Base-by-base conservation (phyloP, 2,113 vertebrate species). In the Paralichthys olivaceus region DNA sequence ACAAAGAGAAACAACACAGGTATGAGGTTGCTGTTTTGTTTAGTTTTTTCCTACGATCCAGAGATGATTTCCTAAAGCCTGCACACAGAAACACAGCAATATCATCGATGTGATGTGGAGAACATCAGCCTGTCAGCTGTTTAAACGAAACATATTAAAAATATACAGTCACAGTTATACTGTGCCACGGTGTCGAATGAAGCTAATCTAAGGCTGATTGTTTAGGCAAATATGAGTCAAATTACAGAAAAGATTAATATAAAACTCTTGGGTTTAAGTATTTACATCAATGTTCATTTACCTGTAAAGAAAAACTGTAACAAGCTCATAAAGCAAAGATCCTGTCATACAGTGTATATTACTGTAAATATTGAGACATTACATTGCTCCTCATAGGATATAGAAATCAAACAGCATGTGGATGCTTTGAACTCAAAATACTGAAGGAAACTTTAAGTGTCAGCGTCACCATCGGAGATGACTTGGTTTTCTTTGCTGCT, bases 381-480 rank as follows among this genome's bases (percentile, higher is more conserved):
- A 43, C 28, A 43, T 43, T 43, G 40, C 40, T 43, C 32, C 32
- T 40, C 37, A 40, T 40, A 40, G 37, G 37, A 40, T 40, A 40
- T 13, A 40, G 5, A 19, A 17, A 47, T 15, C 43, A 47, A 19
- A 19, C 15, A 47, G 43, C 5, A 15, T 47, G 43, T 17, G 17
- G 43, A 19, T 43, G 14, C 13, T 19, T 47, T 47, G 15, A 47
- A 19, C 43, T 47, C 17, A 47, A 5, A 47, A 47, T 17, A 47
- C 43, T 22, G 23, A 40, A 40, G 12, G 37, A 40, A 40, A 40
- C 12, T 13, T 3, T 0, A 13, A 45, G 15, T 56, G 56, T 22
- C 25, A 47, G 45, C 25, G 56, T 80, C 77, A 47, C 70, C n/a
- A 25, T 66, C 20, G 57, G 64, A 56, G 49, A 20, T 68, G 32